Percentiles rank a stretch among this genome's conserved stretches.
These are phyloP conservation scores for Corella eumyota DNA, from an alignment of 23 tunicate species.

Conservation along the genomic window DNA sequence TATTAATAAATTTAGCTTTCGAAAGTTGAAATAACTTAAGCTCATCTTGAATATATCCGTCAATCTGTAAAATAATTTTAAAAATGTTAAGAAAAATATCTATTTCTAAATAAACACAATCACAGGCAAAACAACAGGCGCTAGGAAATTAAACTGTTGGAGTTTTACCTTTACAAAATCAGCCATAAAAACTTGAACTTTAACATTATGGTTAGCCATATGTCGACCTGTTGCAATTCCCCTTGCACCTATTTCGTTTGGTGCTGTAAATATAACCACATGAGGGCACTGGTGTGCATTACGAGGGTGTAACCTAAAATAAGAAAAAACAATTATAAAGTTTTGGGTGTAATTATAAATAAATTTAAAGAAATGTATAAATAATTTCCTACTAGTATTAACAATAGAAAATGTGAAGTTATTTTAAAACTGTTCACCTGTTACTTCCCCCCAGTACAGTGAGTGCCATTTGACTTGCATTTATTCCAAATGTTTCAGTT, in stretches of 20 bases:
- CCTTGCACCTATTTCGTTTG: conserved; percentile 57
- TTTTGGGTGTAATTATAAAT: too few relatives aligned
- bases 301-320: conserved; percentile 46
- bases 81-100: too few relatives aligned
- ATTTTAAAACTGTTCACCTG: conserved; percentile 1
- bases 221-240: conserved; percentile 78
- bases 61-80: conserved; percentile 14
- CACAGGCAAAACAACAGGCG: too few relatives aligned
- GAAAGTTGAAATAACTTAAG: conserved; percentile 38
- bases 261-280: conserved; percentile 57
- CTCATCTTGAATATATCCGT: conserved; percentile 56
- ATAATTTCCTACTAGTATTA: background rate
- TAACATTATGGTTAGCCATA: conserved; percentile 65
- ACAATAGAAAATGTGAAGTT: background rate
- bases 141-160: too few relatives aligned
- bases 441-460: conserved; percentile 49
- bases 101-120: too few relatives aligned
- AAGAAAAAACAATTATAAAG: background rate
- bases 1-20: conserved; percentile 33
- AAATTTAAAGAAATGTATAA: too few relatives aligned
- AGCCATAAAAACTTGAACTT: conserved; percentile 57
- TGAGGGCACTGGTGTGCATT: conserved; percentile 75
- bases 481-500: conserved; percentile 53
- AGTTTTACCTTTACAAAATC: conserved; percentile 61
- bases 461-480: conserved; percentile 66